phyloP scores from a whole-genome alignment of 2,797 vertebrate species.

The Aselliscus stoliczkanus region DNA sequence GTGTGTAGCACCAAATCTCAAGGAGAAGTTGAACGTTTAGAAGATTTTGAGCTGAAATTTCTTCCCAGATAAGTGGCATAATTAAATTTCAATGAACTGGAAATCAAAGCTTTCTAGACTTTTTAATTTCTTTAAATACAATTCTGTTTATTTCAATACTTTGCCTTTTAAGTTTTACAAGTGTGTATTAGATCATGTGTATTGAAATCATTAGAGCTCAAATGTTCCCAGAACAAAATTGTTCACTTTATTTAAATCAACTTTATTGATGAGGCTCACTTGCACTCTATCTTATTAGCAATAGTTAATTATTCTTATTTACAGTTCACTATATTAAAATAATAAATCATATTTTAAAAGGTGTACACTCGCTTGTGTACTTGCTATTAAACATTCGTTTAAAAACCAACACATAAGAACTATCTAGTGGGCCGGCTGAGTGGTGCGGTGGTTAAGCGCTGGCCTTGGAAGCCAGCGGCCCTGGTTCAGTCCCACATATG shows the following conservation, averaged over 20 bases:
- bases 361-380: background rate
- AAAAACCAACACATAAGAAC: background rate
- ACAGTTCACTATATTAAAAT: background rate
- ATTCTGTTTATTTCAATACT: constrained; percentile 48
- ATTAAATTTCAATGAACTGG: constrained; percentile 71
- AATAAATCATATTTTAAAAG: background rate
- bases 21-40: constrained; percentile 71
- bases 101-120: constrained; percentile 64
- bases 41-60: constrained; percentile 58
- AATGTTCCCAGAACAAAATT: background rate
- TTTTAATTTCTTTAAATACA: constrained; percentile 44
- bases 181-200: background rate
- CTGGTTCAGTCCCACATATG: no score
- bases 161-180: constrained; percentile 29
- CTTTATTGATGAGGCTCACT: background rate
- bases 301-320: background rate
- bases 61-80: constrained; percentile 61
- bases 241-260: constrained; percentile 25
- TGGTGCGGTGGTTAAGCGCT: no score
- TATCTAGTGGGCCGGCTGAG: no score
- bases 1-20: constrained; percentile 67
- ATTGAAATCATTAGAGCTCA: background rate
- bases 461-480: no score
- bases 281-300: background rate
- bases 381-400: background rate